Evolutionary conservation across 2,797 vertebrate genomes (phyloP), one percentile per base, ranked within the genome.

Genomic region (Lepidocolaptes lacrymiger): DNA sequence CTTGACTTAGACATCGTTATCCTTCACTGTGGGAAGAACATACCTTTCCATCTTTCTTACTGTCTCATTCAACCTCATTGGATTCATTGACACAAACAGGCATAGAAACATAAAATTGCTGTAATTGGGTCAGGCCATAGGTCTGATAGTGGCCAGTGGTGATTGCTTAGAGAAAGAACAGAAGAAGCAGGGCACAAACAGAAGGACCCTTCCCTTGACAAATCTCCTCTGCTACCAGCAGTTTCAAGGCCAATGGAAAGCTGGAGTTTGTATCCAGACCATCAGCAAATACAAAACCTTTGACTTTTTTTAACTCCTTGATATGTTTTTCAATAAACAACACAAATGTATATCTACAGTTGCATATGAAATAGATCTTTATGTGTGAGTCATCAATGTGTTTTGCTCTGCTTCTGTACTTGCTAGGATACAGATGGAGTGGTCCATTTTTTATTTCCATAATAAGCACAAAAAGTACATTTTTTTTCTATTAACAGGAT

Each of bases 51-150:
- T 95, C 91, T 93, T 78, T 93, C 95, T 95, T 89, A 91, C 85
- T 90, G 83, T 82, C 91, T 88, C 19, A 21, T 82, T 96, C 74
- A 88, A 82, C 89, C 71, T 91, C 89, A 39, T 37, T 85, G 92
- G 92, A 62, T 92, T 64, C 89, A 91, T 92, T 66, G 89, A 91
- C 89, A 97, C 95, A 96, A 95, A 91, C 56, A 91, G 66, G 91
- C 89, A 86, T 67, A 95, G 96, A 97, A 91, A 94, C 77, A 78
- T 81, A 67, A 96, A 96, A 97, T 94, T 96, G 90, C 90, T 28
- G 4, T 96, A 95, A 96, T 84, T 97, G 90, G 85, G 91, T 93
- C 88, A 97, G 95, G 96, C 94, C 96, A 95, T 97, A 95, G 95
- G 96, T 96, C 96, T 84, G 59, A 39, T 36, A 55, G 71, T 24